Percentiles rank a stretch among this genome's conserved stretches.
Conservation (phyloP, 2,888 invertebrate genomes). For the Trissonchulus latispiculum region DNA sequence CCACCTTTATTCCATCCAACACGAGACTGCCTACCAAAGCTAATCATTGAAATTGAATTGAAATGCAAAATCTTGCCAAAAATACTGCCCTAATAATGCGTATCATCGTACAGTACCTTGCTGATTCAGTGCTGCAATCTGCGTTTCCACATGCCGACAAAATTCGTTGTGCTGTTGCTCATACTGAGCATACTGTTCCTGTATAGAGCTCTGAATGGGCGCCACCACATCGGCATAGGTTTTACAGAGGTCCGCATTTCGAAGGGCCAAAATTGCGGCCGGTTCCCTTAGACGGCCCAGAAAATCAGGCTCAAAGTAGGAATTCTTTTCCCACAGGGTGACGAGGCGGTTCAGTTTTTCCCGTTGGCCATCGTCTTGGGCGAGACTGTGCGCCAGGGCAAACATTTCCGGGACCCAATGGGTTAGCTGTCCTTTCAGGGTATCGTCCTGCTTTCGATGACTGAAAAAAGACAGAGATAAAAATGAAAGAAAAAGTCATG, state of each 20-base stretch:
- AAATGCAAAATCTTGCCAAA: too few species aligned
- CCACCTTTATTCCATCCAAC: too few species aligned
- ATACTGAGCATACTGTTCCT: constrained; percentile 67
- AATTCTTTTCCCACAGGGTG: constrained; percentile 88
- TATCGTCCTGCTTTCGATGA: constrained; percentile 85
- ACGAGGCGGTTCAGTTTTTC: constrained; percentile 48
- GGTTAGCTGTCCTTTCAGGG: constrained; percentile 83
- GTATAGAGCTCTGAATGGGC: constrained; percentile 66
- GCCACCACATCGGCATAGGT: constrained; percentile 67
- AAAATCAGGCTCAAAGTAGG: constrained; percentile 45
- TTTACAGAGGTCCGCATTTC: constrained; percentile 44
- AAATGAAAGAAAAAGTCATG: too few species aligned
- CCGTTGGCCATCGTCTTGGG: constrained; percentile 70
- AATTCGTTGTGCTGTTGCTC: constrained; percentile 91
- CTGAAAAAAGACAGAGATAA: too few species aligned
- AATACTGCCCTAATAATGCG: too few species aligned
- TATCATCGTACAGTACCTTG: not conserved
- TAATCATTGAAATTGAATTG: too few species aligned
- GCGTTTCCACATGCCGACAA: constrained; percentile 66
- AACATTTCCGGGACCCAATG: constrained; percentile 95
- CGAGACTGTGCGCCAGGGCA: constrained; percentile 77
- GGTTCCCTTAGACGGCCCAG: not conserved
- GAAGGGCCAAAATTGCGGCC: not conserved
- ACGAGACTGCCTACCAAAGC: too few species aligned
- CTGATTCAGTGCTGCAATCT: constrained; percentile 29